Evolutionary conservation across 2,113 vertebrate species (phyloP), one percentile per base, ranked within the genome.

Genomic region (Maylandia zebra): DNA sequence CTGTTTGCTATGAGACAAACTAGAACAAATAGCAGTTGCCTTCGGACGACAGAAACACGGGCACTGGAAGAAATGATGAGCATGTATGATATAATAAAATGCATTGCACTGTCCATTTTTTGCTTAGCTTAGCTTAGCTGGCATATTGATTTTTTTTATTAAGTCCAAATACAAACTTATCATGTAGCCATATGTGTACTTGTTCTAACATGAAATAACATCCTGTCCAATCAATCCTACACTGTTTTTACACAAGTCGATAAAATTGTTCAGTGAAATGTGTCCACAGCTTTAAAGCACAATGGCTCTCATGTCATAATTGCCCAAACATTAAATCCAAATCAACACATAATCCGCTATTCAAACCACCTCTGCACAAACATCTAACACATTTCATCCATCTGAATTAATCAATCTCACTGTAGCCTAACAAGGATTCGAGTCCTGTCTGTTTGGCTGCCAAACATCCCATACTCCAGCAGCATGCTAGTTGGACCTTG

Each of bases 311-410:
- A 12, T 78, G 43, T 69, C 8, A n/a, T 57, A 38, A 87, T 61
- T 69, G 27, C 30, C 74, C 34, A 55, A 83, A 86, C 30, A 76
- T 83, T 71, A 80, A 61, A 89, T 88, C 30, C 74, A 78, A 52
- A 78, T 52, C 27, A 78, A 78, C 17, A 52, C 11, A 34, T 78
- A 78, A 78, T 52, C 45, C 14, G 5, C 48, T 14, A 41, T 30
- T 87, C 59, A 53, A 80, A 78, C 24, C 82, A 88, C 83, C 81
- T 61, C 57, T 76, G 53, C 45, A 89, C 83, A 81, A 84, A 86
- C 81, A 86, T 83, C 61, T 16, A 80, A 89, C 86, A 86, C 88
- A 87, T 92, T 87, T 82, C 83, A 87, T 84, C 81, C 81, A 76
- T 88, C 55, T 79, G 59, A 86, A 88, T 89, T 8, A 92, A 91